Evolutionary conservation across 1,140 invertebrate species (phyloP).

Genomic region (Orchesella cincta): DNA sequence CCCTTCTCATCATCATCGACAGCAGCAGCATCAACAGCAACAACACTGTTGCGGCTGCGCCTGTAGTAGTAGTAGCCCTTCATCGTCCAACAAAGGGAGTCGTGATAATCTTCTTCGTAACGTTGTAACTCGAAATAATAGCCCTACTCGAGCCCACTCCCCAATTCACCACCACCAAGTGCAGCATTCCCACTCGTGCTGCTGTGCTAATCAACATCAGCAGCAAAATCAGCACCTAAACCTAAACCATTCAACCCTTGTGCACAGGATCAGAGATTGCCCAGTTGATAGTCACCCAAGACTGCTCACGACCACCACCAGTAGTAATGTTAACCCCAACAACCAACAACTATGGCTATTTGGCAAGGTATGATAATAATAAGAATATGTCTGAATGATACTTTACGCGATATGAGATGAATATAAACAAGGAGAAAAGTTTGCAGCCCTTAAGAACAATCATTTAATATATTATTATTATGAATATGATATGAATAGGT

Average conservation of each 20-base stretch:
- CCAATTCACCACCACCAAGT: not conserved
- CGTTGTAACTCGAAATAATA: not conserved
- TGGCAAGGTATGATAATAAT: conserved; percentile 29
- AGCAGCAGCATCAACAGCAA: not conserved
- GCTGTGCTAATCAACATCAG: too few relatives aligned
- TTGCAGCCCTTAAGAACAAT: too few relatives aligned
- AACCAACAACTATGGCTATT: not conserved
- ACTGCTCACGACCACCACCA: conserved; percentile 10
- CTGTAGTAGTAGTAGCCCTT: not conserved
- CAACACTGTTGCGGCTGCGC: conserved; percentile 22
- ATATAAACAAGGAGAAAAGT: too few relatives aligned
- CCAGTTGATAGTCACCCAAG: conserved; percentile 14
- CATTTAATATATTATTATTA: too few relatives aligned
- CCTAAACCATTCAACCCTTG: not conserved
- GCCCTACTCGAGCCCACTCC: not conserved
- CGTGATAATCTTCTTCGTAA: conserved; percentile 6
- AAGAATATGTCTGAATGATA: too few relatives aligned
- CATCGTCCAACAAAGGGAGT: not conserved
- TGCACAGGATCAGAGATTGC: conserved; percentile 1
- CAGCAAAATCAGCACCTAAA: not conserved
- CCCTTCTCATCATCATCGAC: conserved; percentile 5
- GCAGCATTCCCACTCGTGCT: too few relatives aligned
- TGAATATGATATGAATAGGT: too few relatives aligned
- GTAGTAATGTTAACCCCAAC: conserved; percentile 10
- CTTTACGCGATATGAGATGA: too few relatives aligned